A percentile compares a stretch with the other conserved stretches of the same genome.
phyloP scores from a whole-genome alignment of 2,888 invertebrate genomes.

The Slavum lentiscoides region DNA sequence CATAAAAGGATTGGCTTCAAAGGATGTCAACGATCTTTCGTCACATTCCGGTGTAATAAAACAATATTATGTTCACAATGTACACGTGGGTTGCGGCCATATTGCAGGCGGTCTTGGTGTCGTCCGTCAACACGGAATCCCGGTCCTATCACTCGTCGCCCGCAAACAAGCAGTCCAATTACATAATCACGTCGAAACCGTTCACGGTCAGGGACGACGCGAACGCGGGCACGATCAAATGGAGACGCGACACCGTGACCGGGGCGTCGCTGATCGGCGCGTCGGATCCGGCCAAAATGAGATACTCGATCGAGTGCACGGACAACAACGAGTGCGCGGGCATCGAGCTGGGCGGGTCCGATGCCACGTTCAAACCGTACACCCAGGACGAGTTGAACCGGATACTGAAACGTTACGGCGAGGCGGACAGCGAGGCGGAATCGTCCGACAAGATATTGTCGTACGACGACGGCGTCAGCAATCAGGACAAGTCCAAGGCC shows the following conservation, averaged over 20 bases:
- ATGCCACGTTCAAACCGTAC: constrained; percentile 62
- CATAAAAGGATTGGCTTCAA: constrained; percentile 26
- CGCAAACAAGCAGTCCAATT: constrained; percentile 52
- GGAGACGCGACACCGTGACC: constrained; percentile 46
- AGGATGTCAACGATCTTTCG: constrained; percentile 44
- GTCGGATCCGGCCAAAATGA: constrained; percentile 46
- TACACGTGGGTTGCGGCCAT: constrained; percentile 15
- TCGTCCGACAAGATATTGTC: constrained; percentile 52
- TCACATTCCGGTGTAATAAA: constrained; percentile 12
- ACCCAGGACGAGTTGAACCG: constrained; percentile 59
- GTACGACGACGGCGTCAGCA: constrained; percentile 46
- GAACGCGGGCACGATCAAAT: constrained; percentile 44
- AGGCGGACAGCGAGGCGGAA: constrained; percentile 52
- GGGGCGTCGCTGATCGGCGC: constrained; percentile 44
- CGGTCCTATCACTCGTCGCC: constrained; percentile 29
- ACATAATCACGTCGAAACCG: constrained; percentile 54
- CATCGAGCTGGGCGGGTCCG: constrained; percentile 56
- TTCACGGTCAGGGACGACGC: constrained; percentile 52
- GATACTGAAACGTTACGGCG: constrained; percentile 56
- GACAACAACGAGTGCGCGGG: constrained; percentile 55
- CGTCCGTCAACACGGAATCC: constrained; percentile 37
- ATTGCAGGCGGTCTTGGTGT: constrained; percentile 21
- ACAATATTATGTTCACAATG: constrained; percentile 21
- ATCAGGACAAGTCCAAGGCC: constrained; percentile 57
- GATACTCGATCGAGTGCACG: constrained; percentile 42